Conservation (phyloP, 92 coral and sea anemone genomes). For the Phenganax stokvisi region DNA sequence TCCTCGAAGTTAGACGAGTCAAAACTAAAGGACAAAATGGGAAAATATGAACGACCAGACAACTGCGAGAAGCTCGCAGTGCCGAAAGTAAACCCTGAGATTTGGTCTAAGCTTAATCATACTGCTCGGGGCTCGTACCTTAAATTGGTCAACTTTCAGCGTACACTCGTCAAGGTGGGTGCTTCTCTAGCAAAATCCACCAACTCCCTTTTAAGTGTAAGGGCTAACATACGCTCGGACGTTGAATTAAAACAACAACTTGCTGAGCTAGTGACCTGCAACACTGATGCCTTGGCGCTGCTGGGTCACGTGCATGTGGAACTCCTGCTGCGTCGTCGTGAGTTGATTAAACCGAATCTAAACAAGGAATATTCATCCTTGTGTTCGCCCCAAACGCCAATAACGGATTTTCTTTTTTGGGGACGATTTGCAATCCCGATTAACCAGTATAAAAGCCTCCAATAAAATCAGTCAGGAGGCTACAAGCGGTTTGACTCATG, state of each 20-base stretch:
- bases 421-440: conserved; percentile 40
- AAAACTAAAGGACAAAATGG: conserved; percentile 45
- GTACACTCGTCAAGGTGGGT: conserved; percentile 28
- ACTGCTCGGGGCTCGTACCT: conserved; percentile 18
- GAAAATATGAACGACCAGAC: conserved; percentile 46
- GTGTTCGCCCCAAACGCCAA: conserved; percentile 33
- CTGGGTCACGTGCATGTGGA: conserved; percentile 29
- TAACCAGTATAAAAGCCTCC: conserved; percentile 32
- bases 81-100: conserved; percentile 43
- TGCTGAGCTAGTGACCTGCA: conserved; percentile 34
- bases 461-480: not conserved
- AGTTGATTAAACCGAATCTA: conserved; percentile 39
- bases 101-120: conserved; percentile 33
- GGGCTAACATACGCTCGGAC: not conserved
- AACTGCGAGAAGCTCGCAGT: conserved; percentile 46
- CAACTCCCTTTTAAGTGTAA: not conserved
- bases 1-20: conserved; percentile 33
- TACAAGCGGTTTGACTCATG: not conserved
- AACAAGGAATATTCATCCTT: conserved; percentile 39
- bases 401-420: conserved; percentile 39
- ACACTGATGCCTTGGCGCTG: conserved; percentile 41
- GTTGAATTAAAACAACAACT: not conserved
- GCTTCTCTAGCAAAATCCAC: conserved; percentile 11
- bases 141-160: conserved; percentile 4
- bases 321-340: conserved; percentile 33